These are phyloP conservation scores for Ganaspis brasiliensis DNA, from an alignment of 2,888 invertebrate species.

Conservation along the genomic window DNA sequence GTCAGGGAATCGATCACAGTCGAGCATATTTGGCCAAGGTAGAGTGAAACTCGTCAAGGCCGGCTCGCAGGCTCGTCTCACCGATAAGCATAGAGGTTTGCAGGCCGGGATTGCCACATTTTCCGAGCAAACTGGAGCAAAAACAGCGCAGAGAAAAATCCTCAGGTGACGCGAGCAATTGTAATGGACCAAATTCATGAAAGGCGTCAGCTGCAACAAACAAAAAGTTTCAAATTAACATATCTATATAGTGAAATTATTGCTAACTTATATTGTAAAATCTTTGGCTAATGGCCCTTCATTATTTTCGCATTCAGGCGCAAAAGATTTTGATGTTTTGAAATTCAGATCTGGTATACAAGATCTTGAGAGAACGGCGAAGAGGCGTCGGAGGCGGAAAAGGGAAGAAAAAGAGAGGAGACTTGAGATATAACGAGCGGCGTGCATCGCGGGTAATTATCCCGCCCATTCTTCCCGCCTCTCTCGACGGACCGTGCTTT, in stretches of 20 bases:
- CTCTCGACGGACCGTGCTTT: constrained; percentile 70
- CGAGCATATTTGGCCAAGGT: constrained; percentile 87
- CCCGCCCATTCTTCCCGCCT: constrained; percentile 80
- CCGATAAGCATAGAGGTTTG: constrained; percentile 91
- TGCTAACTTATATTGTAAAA: background rate
- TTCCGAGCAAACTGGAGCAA: constrained; percentile 95
- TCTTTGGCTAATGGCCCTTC: background rate
- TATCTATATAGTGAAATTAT: too few relatives aligned
- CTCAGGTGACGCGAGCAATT: constrained; percentile 91
- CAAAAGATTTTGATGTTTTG: constrained; percentile 27
- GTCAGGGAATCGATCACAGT: constrained; percentile 91
- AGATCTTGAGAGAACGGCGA: constrained; percentile 24
- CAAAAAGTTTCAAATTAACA: too few relatives aligned
- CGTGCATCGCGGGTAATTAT: constrained; percentile 78
- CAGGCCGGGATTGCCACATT: constrained; percentile 93
- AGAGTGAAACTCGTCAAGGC: constrained; percentile 85
- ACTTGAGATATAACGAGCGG: constrained; percentile 77
- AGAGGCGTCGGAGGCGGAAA: constrained; percentile 57
- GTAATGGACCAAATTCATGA: constrained; percentile 88
- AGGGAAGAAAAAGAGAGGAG: constrained; percentile 54
- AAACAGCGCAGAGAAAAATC: constrained; percentile 94
- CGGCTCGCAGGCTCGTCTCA: constrained; percentile 87
- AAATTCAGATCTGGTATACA: constrained; percentile 29
- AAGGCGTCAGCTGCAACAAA: constrained; percentile 86
- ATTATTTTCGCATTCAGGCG: constrained; percentile 16